Base-by-base conservation (phyloP, 2,888 invertebrate genomes). In the Drosophila nigricruria region DNA sequence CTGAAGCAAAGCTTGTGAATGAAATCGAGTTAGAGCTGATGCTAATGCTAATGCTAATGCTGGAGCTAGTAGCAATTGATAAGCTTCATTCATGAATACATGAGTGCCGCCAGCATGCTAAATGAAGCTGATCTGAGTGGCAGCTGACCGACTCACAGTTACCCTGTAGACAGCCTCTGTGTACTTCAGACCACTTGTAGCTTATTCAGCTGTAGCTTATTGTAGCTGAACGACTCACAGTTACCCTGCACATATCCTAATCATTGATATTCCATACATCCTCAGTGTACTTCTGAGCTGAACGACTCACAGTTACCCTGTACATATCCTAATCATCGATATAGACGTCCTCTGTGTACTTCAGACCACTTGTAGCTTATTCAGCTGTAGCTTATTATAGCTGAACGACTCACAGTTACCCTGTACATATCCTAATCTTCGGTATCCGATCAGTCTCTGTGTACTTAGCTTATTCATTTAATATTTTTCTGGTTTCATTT, bases 1-100 rank as follows among this genome's bases (percentile, higher is more conserved):
- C 23, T 27, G 43, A 54, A 45, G 25, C 58, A 34, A 23, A 65
- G 32, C 32, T 64, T 69, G 47, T 73, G 73, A 77, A 77, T 70
- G 70, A 27, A 73, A 23, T 40, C 53, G 36, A 45, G 16, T 43
- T 49, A 23, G 1, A 9, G 54, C 20, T 30, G 30, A 32, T 42
- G 42, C 50, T 23, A 20, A 64, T 30, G 59, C 54, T 40, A 3
- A 30, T 54, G 27, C 61, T 34, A 38, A 16, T 47, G 32, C 32
- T 18, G 30, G 12, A 54, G 56, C 70, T 70, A 58, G 27, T 53
- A 30, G 12, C 59, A 42, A 42, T 18, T 20, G 62, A 27, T 27
- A 6, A 14, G 1, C 27, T 49, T 49, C 30, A 49, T 49, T 49
- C 49, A 49, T 32, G 49, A 49, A 30, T 49, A 18, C 45, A 27